Conservation (phyloP, 2,797 vertebrate species). For the Myripristis jacobus region DNA sequence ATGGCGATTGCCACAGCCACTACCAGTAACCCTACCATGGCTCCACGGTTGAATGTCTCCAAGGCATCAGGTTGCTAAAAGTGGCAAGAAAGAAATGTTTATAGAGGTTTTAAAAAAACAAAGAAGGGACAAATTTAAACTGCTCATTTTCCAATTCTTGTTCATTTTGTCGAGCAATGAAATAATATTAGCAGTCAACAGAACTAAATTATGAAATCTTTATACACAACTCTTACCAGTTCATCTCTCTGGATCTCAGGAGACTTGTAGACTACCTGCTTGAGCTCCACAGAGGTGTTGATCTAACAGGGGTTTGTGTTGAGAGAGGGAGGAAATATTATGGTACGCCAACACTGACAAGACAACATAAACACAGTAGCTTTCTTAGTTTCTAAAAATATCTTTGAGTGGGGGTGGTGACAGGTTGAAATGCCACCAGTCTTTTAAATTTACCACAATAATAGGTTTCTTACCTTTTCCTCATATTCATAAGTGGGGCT, state of each 20-base stretch:
- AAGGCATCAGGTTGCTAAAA: slow-evolving; percentile 89
- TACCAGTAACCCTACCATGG: slow-evolving; percentile 92
- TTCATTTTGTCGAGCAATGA: not conserved
- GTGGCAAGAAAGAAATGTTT: slow-evolving; percentile 11
- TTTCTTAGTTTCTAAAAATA: not conserved
- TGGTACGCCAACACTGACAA: slow-evolving; percentile 5
- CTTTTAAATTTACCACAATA: not conserved
- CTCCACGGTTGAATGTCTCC: slow-evolving; percentile 91
- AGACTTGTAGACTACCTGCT: slow-evolving; percentile 88
- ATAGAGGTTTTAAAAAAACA: not conserved
- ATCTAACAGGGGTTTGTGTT: slow-evolving; percentile 73
- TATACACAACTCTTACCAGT: slow-evolving; percentile 81
- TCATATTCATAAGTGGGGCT: slow-evolving; percentile 86
- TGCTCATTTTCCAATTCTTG: not conserved
- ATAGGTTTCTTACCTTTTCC: slow-evolving; percentile 82
- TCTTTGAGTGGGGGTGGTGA: not conserved
- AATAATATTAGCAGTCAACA: not conserved
- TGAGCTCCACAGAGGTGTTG: slow-evolving; percentile 88
- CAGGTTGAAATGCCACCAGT: not conserved
- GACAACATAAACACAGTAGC: not conserved
- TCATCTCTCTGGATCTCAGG: slow-evolving; percentile 92
- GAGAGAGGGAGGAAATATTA: not conserved
- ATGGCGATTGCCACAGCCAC: slow-evolving; percentile 92
- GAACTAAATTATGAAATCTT: not conserved
- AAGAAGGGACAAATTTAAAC: not conserved